Conservation (phyloP, 2,113 vertebrate genomes). For the Oncorhynchus mykiss region DNA sequence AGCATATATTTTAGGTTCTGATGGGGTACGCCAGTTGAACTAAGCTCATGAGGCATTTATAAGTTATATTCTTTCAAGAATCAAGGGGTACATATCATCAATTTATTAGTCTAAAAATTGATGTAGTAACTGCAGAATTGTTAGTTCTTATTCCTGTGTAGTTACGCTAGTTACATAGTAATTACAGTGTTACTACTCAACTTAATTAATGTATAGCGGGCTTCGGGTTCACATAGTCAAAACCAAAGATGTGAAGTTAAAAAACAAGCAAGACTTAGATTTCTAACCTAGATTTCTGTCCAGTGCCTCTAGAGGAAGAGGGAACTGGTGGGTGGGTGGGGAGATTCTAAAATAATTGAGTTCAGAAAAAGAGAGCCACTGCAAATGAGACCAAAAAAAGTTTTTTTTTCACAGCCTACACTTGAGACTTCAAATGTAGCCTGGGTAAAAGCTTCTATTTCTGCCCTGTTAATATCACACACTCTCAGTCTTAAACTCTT, state of each 20-base stretch:
- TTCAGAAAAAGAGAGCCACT: slow-evolving; percentile 13
- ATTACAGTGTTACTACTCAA: too few species aligned
- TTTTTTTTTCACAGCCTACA: neutral
- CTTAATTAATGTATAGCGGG: neutral
- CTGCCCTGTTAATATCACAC: neutral
- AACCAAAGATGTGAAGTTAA: neutral
- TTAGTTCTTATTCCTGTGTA: too few species aligned
- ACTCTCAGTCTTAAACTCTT: neutral
- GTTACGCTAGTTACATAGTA: too few species aligned
- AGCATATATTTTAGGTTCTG: too few species aligned
- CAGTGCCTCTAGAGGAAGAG: slow-evolving; percentile 24
- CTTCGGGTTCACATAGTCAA: neutral
- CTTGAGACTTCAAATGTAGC: neutral
- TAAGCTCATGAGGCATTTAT: too few species aligned
- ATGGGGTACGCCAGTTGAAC: too few species aligned
- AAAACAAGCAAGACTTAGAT: neutral
- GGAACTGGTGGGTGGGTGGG: slow-evolving; percentile 2
- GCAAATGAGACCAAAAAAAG: neutral
- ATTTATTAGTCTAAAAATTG: too few species aligned
- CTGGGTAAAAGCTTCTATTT: neutral
- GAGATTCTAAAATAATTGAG: neutral
- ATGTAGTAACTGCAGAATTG: too few species aligned
- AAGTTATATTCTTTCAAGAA: too few species aligned
- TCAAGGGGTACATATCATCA: too few species aligned
- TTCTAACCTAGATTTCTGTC: slow-evolving; percentile 24